Conservation (phyloP, 2,888 invertebrate species). For the Ceraclea dissimilis region DNA sequence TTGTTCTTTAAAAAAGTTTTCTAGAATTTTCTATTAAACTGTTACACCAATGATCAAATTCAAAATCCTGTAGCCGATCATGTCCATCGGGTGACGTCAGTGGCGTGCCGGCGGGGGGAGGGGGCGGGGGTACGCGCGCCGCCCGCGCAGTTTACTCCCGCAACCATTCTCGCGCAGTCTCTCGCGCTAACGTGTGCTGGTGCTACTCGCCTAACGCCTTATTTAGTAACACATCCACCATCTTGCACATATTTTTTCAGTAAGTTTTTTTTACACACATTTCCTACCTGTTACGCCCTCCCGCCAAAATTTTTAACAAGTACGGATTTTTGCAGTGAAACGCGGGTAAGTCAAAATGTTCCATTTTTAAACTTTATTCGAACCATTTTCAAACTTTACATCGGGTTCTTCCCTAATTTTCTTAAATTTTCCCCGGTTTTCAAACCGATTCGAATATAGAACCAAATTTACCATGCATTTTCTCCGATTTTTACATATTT, state of each 20-base stretch:
- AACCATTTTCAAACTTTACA: too few relatives aligned
- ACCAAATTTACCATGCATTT: too few relatives aligned
- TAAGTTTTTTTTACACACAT: conserved; percentile 3
- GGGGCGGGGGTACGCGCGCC: conserved; percentile 27
- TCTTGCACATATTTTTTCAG: conserved; percentile 4
- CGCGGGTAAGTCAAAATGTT: too few relatives aligned
- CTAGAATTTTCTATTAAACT: too few relatives aligned
- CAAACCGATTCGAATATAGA: too few relatives aligned
- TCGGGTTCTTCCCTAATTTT: too few relatives aligned
- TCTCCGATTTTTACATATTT: too few relatives aligned
- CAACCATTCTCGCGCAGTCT: conserved; percentile 38
- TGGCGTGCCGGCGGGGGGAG: conserved; percentile 24
- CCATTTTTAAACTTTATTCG: too few relatives aligned
- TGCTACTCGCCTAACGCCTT: conserved; percentile 32
- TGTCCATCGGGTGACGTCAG: conserved; percentile 25
- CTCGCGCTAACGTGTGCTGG: conserved; percentile 37
- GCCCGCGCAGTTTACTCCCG: conserved; percentile 32
- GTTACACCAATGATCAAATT: conserved; percentile 9
- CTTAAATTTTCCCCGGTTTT: too few relatives aligned
- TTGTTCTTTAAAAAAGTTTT: too few relatives aligned
- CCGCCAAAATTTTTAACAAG: not conserved
- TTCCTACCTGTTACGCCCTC: not conserved
- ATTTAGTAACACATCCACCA: conserved; percentile 1
- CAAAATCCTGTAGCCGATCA: conserved; percentile 8
- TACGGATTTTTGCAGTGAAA: too few relatives aligned